Evolutionary conservation across 2,888 invertebrate species (phyloP), one percentile per base, ranked within the genome.

Genomic region (Erynnis tages): DNA sequence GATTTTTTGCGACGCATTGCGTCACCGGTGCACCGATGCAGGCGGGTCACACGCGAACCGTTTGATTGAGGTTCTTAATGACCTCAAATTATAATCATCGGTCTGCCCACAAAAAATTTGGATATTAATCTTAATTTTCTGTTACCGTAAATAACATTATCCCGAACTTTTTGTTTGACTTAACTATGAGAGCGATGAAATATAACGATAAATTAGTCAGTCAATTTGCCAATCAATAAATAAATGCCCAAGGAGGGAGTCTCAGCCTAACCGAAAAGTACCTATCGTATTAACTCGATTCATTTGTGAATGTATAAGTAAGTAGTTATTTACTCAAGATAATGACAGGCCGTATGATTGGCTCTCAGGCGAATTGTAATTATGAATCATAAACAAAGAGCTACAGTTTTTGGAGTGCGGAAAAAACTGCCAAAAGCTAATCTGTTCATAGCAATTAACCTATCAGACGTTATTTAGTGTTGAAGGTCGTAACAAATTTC

Each of bases 341-440:
- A 89, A 88, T 88, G 82, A 86, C 77, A 76, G 87, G 87, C 78
- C 78, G 50, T 73, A 76, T 81, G 85, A 87, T 87, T 85, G 83
- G 72, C 73, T 83, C 72, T 71, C 71, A 72, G 69, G 66, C 70
- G 76, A 71, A 76, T 84, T 79, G 78, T 87, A 87, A 88, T 87
- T 88, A 88, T 77, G 81, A 77, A 82, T 80, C 82, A 82, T 86
- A 86, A 86, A 87, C 83, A 83, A 46, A 46, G 82, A 76, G 72
- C 69, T 69, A 66, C 69, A 67, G 71, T 68, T 76, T 73, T 70
- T 63, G 65, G 66, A 62, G 60, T 63, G 57, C 54, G 62, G 68
- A 79, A 83, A 82, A 87, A 87, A 83, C 80, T 76, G 82, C 82
- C 79, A 82, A 85, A 82, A 87, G 71, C 74, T 82, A 84, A 85